Base-by-base conservation (phyloP, 2,113 vertebrate genomes). In the Bubo blakistoni region DNA sequence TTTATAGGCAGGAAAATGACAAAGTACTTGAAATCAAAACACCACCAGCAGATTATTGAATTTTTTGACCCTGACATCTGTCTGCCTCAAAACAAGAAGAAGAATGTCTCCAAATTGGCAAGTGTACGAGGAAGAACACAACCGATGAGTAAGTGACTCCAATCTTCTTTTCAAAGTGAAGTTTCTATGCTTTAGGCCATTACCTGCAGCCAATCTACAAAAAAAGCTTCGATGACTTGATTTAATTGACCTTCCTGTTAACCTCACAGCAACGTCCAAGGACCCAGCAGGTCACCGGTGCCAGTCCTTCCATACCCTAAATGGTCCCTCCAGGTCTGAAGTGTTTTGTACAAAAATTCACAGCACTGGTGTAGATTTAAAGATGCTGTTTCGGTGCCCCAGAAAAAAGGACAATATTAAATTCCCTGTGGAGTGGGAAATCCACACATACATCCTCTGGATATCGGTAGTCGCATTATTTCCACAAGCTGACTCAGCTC, bases 11-110 rank as follows among this genome's bases (percentile, higher is more conserved):
- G 86, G 58, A 47, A 86, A 80, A 82, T 22, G 49, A 90, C 34
- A 69, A 74, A 88, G 63, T 49, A 49, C 91, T 84, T 42, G 74
- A 93, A 93, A 94, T 73, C 66, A 62, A 88, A 96, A 36, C 61
- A 54, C 1, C 32, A 34, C 9, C 54, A 90, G 38, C 16, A 66
- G 26, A 24, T 81, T 14, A 61, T 1, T 40, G 69, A 16, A 20
- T 30, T 29, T 61, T 85, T 66, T 91, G 62, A 91, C 66, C 69
- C 84, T 79, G 72, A 71, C 44, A 22, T 44, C 21, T 25, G 20
- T 27, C 51, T 84, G n/a, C 44, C 52, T 85, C 2, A 0, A 70
- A 81, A 73, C 0, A 2, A 42, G 49, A 57, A 36, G 67, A 82
- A 51, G 10, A 52, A 36, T 1, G 10, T 32, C 34, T 72, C 27